Conservation (phyloP, 2,113 vertebrate species). For the Entelurus aequoreus region DNA sequence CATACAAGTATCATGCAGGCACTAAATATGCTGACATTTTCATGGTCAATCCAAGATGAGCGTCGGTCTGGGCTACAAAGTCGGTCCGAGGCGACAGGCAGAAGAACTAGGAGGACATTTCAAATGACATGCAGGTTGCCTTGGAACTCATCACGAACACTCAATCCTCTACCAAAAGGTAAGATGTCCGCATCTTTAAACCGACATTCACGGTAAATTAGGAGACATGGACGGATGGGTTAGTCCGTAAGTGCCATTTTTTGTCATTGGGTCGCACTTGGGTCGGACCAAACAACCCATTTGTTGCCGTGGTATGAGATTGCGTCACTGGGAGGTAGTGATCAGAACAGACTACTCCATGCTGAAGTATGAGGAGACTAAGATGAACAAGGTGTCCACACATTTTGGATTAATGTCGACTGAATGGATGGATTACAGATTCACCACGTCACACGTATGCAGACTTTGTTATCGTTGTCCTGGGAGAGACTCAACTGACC, state of each 20-base stretch:
- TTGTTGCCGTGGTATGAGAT: neutral
- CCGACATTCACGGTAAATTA: no score
- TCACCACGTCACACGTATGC: neutral
- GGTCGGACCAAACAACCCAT: no score
- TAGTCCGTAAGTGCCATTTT: neutral
- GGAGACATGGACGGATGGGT: neutral
- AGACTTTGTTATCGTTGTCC: neutral
- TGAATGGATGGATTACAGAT: neutral
- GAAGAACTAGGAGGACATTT: constrained; percentile 21
- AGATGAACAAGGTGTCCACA: neutral
- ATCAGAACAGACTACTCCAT: neutral
- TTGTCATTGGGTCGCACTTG: no score
- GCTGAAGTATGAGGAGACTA: neutral
- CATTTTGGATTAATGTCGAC: neutral
- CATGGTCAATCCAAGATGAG: constrained; percentile 32
- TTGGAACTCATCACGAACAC: constrained; percentile 1
- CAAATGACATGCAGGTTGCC: constrained; percentile 29
- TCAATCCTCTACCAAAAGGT: neutral
- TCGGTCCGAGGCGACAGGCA: constrained; percentile 26
- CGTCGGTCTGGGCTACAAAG: constrained; percentile 38
- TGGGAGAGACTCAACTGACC: neutral
- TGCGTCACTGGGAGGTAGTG: neutral
- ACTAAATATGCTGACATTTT: constrained; percentile 35
- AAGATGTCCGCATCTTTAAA: neutral
- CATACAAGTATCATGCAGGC: constrained; percentile 43